Percentiles rank a stretch among this genome's conserved stretches.
Evolutionary conservation across 2,113 vertebrate genomes (phyloP).

Genomic region (Strigops habroptila): DNA sequence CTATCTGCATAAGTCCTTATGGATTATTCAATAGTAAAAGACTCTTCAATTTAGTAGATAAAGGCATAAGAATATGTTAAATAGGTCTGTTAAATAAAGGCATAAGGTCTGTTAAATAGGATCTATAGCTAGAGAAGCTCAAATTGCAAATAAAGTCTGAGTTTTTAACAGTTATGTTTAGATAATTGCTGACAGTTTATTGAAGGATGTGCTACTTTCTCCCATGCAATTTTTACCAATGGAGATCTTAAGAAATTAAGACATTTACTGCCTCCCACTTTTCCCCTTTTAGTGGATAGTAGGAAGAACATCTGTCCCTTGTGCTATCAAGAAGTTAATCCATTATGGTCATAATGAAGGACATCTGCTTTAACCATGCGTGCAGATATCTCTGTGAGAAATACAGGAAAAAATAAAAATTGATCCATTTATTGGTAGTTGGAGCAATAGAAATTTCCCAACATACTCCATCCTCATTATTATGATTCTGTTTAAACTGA

Average conservation of each 20-base stretch:
- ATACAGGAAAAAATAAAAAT: background rate
- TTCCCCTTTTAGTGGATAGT: rapidly evolving
- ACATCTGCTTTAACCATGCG: background rate
- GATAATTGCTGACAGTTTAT: background rate
- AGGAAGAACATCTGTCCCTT: background rate
- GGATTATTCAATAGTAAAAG: background rate
- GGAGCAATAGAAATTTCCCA: background rate
- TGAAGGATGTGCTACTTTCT: background rate
- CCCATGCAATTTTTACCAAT: too few relatives aligned
- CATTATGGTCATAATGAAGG: background rate
- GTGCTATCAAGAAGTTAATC: background rate
- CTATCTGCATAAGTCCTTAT: background rate
- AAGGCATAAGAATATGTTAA: background rate
- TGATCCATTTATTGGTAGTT: background rate
- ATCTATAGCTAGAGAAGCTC: background rate
- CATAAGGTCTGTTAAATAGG: background rate
- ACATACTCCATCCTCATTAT: rapidly evolving
- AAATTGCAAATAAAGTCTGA: background rate
- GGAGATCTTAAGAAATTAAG: background rate
- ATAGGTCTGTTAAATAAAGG: background rate
- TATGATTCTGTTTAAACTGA: background rate
- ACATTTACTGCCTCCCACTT: background rate
- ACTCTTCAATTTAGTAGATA: background rate
- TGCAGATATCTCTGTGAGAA: background rate
- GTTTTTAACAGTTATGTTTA: background rate